Conservation (phyloP, 1,140 invertebrate species). For the Anoplophora glabripennis region DNA sequence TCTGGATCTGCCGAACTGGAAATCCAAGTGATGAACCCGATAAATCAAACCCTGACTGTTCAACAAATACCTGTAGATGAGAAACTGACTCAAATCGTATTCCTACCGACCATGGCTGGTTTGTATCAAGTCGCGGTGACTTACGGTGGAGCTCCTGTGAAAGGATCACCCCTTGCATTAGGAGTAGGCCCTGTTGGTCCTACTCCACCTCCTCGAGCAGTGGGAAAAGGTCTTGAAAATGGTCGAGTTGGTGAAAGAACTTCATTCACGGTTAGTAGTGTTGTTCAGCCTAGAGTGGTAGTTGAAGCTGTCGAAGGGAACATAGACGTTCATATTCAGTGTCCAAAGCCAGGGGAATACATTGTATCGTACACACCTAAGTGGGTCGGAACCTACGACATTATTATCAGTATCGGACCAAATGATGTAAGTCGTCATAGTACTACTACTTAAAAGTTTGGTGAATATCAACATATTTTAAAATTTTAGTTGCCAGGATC, state of each 20-base stretch:
- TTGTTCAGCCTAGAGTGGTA: conserved; percentile 51
- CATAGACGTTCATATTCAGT: conserved; percentile 45
- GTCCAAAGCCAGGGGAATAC: conserved; percentile 47
- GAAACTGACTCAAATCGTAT: conserved; percentile 74
- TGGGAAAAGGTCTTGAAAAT: conserved; percentile 62
- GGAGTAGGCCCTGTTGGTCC: conserved; percentile 51
- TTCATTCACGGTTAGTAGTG: conserved; percentile 67
- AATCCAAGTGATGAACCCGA: conserved; percentile 82
- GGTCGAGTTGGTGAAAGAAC: conserved; percentile 71
- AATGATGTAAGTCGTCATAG: conserved; percentile 43
- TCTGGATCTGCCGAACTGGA: conserved; percentile 89
- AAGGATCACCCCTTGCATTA: conserved; percentile 61
- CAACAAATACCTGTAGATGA: conserved; percentile 74
- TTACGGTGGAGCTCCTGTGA: conserved; percentile 73
- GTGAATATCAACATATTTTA: neutral
- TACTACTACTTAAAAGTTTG: conserved; percentile 8
- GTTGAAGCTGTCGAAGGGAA: conserved; percentile 46
- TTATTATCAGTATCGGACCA: conserved; percentile 56
- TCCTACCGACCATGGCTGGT: conserved; percentile 83
- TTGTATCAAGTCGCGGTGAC: conserved; percentile 85
- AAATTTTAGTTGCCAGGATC: conserved; percentile 44
- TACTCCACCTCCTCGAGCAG: conserved; percentile 51
- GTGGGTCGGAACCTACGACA: conserved; percentile 69
- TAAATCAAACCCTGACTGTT: conserved; percentile 81
- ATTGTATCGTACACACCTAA: conserved; percentile 65